A percentile compares a stretch with the other conserved stretches of the same genome.
These are phyloP conservation scores for Lasioglossum leucozonium DNA, from an alignment of 2,888 invertebrate genomes.

Conservation along the genomic window DNA sequence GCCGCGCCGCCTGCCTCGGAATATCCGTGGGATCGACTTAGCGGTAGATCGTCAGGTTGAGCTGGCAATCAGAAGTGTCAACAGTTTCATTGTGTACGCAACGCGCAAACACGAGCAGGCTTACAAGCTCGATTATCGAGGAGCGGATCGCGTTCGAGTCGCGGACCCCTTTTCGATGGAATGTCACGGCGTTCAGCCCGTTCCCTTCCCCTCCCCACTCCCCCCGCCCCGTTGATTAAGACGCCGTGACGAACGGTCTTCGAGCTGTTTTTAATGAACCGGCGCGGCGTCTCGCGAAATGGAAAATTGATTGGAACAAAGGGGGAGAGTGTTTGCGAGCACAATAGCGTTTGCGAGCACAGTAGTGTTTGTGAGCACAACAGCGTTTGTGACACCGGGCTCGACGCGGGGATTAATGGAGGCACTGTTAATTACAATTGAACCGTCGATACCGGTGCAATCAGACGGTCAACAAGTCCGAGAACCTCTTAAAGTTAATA, in stretches of 20 bases:
- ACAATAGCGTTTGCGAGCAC: conserved; percentile 2
- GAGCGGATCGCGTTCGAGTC: background rate
- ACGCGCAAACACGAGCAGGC: background rate
- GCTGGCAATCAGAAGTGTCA: conserved; percentile 29
- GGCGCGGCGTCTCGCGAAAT: background rate
- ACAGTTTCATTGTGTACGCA: conserved; percentile 13
- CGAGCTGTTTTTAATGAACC: conserved; percentile 7
- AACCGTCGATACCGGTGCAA: conserved; percentile 4
- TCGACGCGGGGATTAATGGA: background rate
- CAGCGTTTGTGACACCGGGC: background rate
- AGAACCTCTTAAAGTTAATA: conserved; percentile 3
- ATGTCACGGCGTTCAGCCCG: background rate
- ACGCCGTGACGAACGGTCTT: background rate
- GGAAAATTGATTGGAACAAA: conserved; percentile 12
- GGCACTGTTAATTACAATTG: conserved; percentile 13
- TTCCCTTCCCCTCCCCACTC: too few species aligned
- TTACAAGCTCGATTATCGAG: background rate
- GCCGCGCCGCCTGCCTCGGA: background rate
- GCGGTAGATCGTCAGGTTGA: background rate
- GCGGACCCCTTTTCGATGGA: background rate
- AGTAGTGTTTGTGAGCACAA: conserved; percentile 8
- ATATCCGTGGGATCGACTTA: background rate
- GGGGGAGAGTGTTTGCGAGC: background rate
- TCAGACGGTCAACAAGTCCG: background rate
- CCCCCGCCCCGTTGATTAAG: background rate